phyloP scores from a whole-genome alignment of 2,797 vertebrate species.

The Nannoperca obscura region DNA sequence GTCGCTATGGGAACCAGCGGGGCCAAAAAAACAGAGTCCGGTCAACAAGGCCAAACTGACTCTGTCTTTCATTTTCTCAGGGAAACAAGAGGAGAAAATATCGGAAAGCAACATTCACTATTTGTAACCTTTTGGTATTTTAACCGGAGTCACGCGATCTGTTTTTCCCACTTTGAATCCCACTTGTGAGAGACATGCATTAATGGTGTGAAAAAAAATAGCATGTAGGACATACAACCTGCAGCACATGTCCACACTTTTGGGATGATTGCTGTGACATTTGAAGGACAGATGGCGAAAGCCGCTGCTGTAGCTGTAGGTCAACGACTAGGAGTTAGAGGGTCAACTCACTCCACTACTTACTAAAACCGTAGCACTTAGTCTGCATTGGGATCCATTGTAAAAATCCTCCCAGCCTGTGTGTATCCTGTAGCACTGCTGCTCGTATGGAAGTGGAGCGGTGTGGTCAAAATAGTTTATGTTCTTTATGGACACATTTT shows the following conservation, averaged over 20 bases:
- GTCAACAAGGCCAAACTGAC: slow-evolving; percentile 71
- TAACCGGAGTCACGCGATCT: slow-evolving; percentile 10
- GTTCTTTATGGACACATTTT: background rate
- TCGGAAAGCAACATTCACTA: slow-evolving; percentile 22
- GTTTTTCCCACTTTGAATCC: slow-evolving; percentile 14
- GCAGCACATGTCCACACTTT: slow-evolving; percentile 58
- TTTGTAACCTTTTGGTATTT: slow-evolving; percentile 61
- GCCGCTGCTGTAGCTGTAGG: slow-evolving; percentile 36
- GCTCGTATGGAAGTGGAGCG: slow-evolving; percentile 1
- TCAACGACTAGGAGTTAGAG: slow-evolving; percentile 30
- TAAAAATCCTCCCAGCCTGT: slow-evolving; percentile 23
- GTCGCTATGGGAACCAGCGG: slow-evolving; percentile 76
- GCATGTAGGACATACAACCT: slow-evolving; percentile 38
- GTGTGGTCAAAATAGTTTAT: background rate
- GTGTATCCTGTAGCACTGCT: slow-evolving; percentile 8
- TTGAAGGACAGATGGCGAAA: slow-evolving; percentile 65
- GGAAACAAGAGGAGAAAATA: slow-evolving; percentile 37
- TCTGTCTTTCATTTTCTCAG: slow-evolving; percentile 50
- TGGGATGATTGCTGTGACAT: slow-evolving; percentile 61
- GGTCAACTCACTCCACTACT: slow-evolving; percentile 37
- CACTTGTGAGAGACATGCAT: slow-evolving; percentile 30
- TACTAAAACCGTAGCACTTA: slow-evolving; percentile 41
- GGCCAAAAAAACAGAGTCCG: slow-evolving; percentile 47
- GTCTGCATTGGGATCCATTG: slow-evolving; percentile 12
- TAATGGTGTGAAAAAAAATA: slow-evolving; percentile 27